Conservation (phyloP, 1,140 invertebrate species). For the Plutomurus gul region DNA sequence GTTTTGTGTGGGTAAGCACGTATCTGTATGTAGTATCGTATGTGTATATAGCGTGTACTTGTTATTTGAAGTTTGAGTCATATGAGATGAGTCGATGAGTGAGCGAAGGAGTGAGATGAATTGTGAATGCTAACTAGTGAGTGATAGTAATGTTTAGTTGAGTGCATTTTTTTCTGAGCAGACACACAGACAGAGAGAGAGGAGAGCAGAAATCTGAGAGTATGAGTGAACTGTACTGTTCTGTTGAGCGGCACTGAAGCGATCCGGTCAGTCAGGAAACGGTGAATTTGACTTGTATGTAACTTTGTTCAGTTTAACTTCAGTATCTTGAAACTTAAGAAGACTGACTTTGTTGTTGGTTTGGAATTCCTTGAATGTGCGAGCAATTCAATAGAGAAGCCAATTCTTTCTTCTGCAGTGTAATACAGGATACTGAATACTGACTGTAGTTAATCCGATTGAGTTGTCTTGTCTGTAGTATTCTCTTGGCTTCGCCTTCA, state of each 20-base stretch:
- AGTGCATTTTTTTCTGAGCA: not conserved
- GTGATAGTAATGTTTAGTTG: not conserved
- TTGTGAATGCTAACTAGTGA: not conserved
- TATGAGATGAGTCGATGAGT: not conserved
- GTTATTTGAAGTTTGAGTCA: not conserved
- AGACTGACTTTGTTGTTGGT: not conserved
- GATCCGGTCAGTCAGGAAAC: constrained; percentile 27
- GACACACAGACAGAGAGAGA: no score
- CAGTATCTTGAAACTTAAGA: not conserved
- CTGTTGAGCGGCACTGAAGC: constrained; percentile 1
- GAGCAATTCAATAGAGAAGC: constrained; percentile 10
- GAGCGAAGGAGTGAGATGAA: not conserved
- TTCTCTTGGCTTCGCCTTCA: not conserved
- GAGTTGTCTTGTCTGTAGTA: not conserved
- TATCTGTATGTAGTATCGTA: no score
- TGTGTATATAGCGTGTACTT: not conserved
- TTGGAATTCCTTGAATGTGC: not conserved
- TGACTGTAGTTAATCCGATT: constrained; percentile 22
- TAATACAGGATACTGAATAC: constrained; percentile 1
- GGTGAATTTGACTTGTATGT: constrained; percentile 7
- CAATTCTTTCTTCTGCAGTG: not conserved
- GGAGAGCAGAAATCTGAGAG: not conserved
- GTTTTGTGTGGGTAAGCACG: no score
- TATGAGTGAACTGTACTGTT: constrained; percentile 2
- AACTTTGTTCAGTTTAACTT: not conserved